phyloP scores from a whole-genome alignment of 1,140 invertebrate genomes.

The Apis dorsata region DNA sequence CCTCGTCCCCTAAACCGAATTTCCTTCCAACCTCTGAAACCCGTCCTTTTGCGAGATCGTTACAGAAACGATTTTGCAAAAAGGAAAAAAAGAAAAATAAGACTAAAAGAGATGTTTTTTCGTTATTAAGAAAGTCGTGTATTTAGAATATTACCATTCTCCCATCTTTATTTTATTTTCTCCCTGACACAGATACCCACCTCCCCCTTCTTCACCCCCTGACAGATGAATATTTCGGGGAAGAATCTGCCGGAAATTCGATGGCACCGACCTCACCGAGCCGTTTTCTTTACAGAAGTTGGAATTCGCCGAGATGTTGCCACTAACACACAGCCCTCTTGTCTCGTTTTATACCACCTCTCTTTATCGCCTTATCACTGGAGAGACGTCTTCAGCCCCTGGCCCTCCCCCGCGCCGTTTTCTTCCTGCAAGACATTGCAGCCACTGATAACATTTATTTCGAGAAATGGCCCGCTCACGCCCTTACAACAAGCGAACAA shows the following conservation, averaged over 20 bases:
- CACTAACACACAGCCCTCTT: conserved; percentile 56
- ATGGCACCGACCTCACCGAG: conserved; percentile 42
- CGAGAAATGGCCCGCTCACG: conserved; percentile 36
- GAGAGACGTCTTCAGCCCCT: conserved; percentile 59
- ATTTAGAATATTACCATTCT: neutral
- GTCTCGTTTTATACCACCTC: conserved; percentile 65
- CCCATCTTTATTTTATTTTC: neutral
- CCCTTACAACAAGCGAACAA: conserved; percentile 48
- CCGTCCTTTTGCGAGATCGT: too few species aligned
- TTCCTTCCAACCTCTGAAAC: neutral
- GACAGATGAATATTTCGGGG: conserved; percentile 56
- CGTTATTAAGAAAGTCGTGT: neutral
- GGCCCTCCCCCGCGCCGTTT: conserved; percentile 5
- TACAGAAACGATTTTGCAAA: too few species aligned
- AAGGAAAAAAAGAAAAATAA: neutral
- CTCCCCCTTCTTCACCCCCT: neutral
- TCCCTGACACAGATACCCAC: conserved; percentile 35
- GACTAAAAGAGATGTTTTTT: too few species aligned
- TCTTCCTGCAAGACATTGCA: conserved; percentile 57
- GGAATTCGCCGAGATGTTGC: conserved; percentile 54
- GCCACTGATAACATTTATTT: conserved; percentile 68
- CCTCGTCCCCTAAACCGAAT: neutral
- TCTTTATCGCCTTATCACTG: conserved; percentile 68
- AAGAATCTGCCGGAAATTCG: conserved; percentile 58
- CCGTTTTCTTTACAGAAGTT: conserved; percentile 55